phyloP scores from a whole-genome alignment of 2,113 vertebrate genomes.

The Ginglymostoma cirratum region DNA sequence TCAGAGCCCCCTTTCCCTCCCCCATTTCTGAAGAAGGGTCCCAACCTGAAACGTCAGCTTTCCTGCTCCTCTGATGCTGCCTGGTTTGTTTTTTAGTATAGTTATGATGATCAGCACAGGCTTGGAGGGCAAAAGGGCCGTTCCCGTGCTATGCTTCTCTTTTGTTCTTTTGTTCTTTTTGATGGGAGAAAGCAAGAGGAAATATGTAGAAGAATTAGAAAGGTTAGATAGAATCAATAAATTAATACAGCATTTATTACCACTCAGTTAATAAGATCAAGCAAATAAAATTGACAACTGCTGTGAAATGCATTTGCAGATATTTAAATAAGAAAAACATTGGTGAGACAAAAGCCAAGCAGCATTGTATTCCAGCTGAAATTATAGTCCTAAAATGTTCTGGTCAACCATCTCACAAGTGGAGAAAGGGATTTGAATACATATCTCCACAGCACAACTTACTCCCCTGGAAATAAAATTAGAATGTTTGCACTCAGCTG shows the following conservation, averaged over 20 bases:
- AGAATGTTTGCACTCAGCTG: neutral
- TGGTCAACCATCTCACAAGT: neutral
- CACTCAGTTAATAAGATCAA: neutral
- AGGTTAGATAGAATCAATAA: neutral
- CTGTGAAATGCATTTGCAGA: neutral
- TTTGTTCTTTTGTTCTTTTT: too few relatives aligned
- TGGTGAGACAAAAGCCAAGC: neutral
- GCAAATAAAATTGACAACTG: neutral
- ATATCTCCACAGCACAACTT: neutral
- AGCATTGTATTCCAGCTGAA: neutral
- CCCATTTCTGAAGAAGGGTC: too few relatives aligned
- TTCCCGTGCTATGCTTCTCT: too few relatives aligned
- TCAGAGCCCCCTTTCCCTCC: too few relatives aligned
- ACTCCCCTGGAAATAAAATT: neutral
- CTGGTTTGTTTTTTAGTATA: too few relatives aligned
- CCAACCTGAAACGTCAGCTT: too few relatives aligned
- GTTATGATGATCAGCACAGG: too few relatives aligned
- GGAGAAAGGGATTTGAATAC: neutral
- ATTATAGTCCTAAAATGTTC: neutral
- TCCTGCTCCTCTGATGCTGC: too few relatives aligned
- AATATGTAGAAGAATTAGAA: neutral
- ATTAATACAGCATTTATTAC: neutral
- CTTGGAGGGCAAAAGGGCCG: too few relatives aligned
- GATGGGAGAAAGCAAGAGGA: neutral
- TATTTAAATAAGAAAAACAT: neutral